These are phyloP conservation scores for Cerastis rubricosa DNA, from an alignment of 2,888 invertebrate species.

Conservation along the genomic window DNA sequence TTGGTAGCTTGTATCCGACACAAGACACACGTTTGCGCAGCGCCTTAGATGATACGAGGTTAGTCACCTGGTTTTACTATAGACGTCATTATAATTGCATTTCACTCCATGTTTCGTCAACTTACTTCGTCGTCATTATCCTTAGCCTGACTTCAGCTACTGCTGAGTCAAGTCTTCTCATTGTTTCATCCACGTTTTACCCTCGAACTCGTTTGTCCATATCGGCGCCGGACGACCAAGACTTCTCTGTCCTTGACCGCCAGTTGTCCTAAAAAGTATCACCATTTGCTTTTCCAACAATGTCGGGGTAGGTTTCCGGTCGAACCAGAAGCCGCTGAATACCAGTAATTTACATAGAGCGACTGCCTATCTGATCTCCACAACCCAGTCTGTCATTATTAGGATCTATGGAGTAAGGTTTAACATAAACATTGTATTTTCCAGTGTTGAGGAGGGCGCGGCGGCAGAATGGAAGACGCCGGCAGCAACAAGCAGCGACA, in stretches of 20 bases:
- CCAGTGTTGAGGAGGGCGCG: slow-evolving; percentile 88
- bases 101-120: not conserved
- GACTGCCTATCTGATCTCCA: not conserved
- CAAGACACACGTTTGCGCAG: no score
- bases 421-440: slow-evolving; percentile 27
- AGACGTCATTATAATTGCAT: not conserved
- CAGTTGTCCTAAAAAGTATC: not conserved
- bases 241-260: not conserved
- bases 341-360: not conserved
- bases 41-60: not conserved
- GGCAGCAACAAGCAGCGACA: slow-evolving; percentile 93
- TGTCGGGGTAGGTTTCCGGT: not conserved
- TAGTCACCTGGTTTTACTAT: slow-evolving; percentile 10
- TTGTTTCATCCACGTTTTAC: not conserved
- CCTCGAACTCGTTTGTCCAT: not conserved
- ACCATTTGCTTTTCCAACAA: not conserved
- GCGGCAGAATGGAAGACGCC: slow-evolving; percentile 93
- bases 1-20: no score
- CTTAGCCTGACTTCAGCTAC: not conserved
- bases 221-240: not conserved
- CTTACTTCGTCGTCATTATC: not conserved
- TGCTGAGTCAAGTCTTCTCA: not conserved
- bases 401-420: not conserved
- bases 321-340: not conserved
- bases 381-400: not conserved